Conservation (phyloP, 2,113 vertebrate species). For the Dicentrarchus labrax region DNA sequence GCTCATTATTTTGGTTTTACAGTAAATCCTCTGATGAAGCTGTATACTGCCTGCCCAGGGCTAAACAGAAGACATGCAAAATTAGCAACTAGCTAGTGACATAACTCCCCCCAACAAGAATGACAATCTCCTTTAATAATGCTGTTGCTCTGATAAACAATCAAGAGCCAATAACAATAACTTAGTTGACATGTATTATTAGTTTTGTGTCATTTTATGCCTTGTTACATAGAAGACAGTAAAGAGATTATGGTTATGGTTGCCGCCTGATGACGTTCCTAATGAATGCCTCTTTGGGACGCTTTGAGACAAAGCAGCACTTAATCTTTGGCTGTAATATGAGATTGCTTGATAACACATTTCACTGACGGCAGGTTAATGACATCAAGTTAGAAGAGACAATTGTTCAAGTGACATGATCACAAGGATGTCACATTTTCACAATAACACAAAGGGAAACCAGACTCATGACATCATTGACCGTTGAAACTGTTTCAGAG, state of each 20-base stretch:
- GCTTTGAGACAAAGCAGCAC: background rate
- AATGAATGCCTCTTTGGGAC: background rate
- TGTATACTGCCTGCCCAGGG: background rate
- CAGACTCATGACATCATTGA: constrained; percentile 5
- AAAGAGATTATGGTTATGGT: background rate
- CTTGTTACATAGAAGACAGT: background rate
- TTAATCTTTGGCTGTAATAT: background rate
- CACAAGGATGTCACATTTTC: constrained; percentile 49
- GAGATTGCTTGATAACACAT: background rate
- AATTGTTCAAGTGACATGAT: constrained; percentile 15
- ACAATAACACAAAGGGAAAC: background rate
- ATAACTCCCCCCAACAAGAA: too few species aligned
- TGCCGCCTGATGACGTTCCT: too few species aligned
- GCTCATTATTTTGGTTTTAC: background rate
- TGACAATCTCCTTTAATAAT: too few species aligned
- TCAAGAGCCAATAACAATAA: too few species aligned
- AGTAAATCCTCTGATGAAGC: background rate
- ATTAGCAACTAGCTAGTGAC: background rate
- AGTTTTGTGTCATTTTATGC: background rate
- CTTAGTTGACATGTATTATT: background rate
- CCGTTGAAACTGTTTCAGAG: constrained; percentile 10
- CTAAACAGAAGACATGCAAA: background rate
- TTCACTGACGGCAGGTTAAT: background rate
- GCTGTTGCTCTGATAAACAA: too few species aligned
- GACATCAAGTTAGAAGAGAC: background rate